These are phyloP conservation scores for Eilema depressum DNA, from an alignment of 2,888 invertebrate species.

Conservation along the genomic window DNA sequence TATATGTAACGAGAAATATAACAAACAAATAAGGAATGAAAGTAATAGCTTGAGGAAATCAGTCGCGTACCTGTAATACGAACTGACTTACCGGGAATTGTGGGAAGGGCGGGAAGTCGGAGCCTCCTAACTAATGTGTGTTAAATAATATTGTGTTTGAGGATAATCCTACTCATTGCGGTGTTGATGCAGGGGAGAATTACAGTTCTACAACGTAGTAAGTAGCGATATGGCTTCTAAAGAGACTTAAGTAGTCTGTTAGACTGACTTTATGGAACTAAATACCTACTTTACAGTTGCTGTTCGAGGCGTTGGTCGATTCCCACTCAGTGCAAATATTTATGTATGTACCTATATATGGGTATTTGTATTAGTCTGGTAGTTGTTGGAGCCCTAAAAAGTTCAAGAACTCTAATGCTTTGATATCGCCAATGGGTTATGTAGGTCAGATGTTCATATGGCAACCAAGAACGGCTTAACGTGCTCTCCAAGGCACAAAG, in stretches of 20 bases:
- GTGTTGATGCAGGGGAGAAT: not conserved
- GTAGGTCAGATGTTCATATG: too few species aligned
- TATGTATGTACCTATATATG: too few species aligned
- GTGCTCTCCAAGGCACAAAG: too few species aligned
- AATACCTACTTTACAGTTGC: too few species aligned
- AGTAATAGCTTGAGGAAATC: not conserved
- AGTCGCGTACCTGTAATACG: not conserved
- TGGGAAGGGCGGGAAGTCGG: not conserved
- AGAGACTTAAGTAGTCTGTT: not conserved
- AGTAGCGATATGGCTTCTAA: not conserved
- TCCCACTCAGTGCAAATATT: too few species aligned
- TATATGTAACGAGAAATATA: not conserved
- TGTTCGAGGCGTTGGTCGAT: too few species aligned
- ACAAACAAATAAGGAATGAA: not conserved
- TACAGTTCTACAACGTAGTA: not conserved
- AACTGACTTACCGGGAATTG: not conserved
- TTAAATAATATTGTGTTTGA: not conserved
- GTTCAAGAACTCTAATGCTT: too few species aligned
- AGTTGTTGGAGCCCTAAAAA: too few species aligned
- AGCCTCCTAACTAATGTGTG: not conserved
- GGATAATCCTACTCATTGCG: not conserved
- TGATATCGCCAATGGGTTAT: too few species aligned
- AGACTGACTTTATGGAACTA: not conserved
- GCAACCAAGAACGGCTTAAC: too few species aligned
- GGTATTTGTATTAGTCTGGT: too few species aligned